Evolutionary conservation across 2,113 vertebrate genomes (phyloP).

Genomic region (Mirounga angustirostris): DNA sequence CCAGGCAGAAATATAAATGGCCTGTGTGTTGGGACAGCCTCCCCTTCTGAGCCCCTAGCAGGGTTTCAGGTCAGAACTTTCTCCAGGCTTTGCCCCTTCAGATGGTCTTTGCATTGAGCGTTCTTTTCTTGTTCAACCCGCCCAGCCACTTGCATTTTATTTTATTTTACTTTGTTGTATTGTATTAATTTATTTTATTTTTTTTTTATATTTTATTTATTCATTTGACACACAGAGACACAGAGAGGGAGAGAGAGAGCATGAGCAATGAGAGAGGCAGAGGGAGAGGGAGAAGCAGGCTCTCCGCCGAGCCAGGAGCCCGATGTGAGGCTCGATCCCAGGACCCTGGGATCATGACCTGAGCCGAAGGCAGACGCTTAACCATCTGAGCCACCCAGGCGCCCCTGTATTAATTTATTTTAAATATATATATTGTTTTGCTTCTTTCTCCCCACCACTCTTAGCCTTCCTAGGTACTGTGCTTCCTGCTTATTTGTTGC

Average conservation of each 20-base stretch:
- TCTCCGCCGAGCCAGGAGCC: too few relatives aligned
- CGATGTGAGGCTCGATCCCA: too few relatives aligned
- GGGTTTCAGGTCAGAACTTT: constrained; percentile 73
- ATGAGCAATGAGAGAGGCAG: too few relatives aligned
- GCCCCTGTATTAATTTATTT: neutral
- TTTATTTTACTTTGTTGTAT: neutral
- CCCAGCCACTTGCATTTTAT: constrained; percentile 76
- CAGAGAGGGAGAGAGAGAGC: too few relatives aligned
- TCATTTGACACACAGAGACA: too few relatives aligned
- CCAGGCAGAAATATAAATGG: neutral
- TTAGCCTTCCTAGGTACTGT: constrained; percentile 76
- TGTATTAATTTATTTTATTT: neutral
- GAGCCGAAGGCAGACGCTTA: too few relatives aligned
- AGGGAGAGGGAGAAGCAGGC: too few relatives aligned
- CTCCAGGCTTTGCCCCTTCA: constrained; percentile 70
- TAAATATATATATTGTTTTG: neutral
- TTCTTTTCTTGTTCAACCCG: constrained; percentile 87
- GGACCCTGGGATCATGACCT: too few relatives aligned
- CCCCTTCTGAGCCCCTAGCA: constrained; percentile 51
- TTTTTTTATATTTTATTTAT: too few relatives aligned
- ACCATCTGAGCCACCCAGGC: too few relatives aligned
- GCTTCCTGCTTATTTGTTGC: constrained; percentile 86
- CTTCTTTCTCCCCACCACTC: neutral
- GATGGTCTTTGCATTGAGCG: constrained; percentile 80
- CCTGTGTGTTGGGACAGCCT: constrained; percentile 64